Conservation (phyloP, 2,888 invertebrate genomes). For the Priocnemis perturbator region DNA sequence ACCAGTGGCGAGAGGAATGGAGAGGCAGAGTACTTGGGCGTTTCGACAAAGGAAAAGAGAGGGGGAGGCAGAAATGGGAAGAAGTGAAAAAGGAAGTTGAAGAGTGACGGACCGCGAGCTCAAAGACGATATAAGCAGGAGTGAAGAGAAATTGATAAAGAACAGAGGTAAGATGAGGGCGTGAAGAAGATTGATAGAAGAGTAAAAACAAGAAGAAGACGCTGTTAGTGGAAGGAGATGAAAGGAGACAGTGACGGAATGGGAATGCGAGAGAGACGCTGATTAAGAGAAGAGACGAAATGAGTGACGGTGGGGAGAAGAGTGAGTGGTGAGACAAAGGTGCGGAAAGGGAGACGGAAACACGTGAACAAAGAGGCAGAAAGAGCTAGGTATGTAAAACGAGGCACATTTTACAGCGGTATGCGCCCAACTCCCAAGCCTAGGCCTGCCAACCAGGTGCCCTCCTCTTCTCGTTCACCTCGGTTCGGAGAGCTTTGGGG, state of each 20-base stretch:
- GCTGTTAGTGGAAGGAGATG: neutral
- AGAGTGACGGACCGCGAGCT: neutral
- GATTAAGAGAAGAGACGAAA: neutral
- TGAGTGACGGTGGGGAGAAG: neutral
- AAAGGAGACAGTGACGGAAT: neutral
- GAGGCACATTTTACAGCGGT: slow-evolving; percentile 46
- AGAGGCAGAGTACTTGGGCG: neutral
- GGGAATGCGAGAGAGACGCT: neutral
- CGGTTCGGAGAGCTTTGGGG: slow-evolving; percentile 26
- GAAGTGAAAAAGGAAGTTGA: slow-evolving; percentile 10
- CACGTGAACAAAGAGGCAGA: neutral
- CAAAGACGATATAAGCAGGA: too few species aligned
- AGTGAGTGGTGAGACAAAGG: neutral
- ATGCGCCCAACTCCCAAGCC: slow-evolving; percentile 17
- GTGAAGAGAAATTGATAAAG: too few species aligned
- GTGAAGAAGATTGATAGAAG: too few species aligned
- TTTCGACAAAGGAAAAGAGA: neutral
- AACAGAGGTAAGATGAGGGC: slow-evolving; percentile 1
- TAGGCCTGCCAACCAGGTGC: slow-evolving; percentile 31
- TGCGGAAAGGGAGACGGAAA: neutral
- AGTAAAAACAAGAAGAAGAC: too few species aligned
- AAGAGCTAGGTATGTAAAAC: slow-evolving; percentile 41
- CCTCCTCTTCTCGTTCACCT: slow-evolving; percentile 41
- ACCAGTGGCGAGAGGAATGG: neutral
- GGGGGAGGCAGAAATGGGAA: neutral